Percentiles rank a stretch among this genome's conserved stretches.
phyloP scores from a whole-genome alignment of 1,140 invertebrate species.

The Hydropsyche tenuis region DNA sequence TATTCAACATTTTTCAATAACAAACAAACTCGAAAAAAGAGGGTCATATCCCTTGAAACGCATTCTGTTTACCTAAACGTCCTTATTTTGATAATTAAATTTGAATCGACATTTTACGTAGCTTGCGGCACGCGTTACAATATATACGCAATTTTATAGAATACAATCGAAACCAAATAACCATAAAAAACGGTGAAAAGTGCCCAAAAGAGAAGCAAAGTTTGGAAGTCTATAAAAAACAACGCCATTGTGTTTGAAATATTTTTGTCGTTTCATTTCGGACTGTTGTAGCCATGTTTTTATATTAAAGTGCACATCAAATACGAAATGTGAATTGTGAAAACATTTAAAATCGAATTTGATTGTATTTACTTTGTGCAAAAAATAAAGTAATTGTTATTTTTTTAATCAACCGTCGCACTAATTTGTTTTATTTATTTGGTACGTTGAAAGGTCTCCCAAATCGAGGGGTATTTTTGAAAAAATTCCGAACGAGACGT shows the following conservation, averaged over 20 bases:
- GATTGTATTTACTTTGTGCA: no score
- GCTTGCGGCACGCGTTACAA: constrained; percentile 29
- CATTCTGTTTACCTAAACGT: constrained; percentile 21
- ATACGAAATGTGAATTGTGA: no score
- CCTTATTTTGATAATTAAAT: constrained; percentile 35
- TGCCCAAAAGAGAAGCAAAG: constrained; percentile 1
- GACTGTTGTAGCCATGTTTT: not conserved
- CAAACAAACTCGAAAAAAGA: not conserved
- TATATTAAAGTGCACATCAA: no score
- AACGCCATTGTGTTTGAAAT: constrained; percentile 18
- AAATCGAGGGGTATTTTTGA: no score
- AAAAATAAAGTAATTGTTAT: no score
- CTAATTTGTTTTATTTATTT: no score
- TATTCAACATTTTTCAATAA: not conserved
- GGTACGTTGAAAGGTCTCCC: no score
- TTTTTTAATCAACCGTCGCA: no score
- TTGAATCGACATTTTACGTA: constrained; percentile 35
- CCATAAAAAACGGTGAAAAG: constrained; percentile 2
- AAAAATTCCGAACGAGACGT: not conserved
- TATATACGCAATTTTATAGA: not conserved
- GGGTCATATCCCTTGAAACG: not conserved
- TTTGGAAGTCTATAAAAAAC: not conserved
- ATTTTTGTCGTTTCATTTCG: constrained; percentile 34
- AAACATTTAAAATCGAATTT: no score
- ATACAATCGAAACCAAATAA: constrained; percentile 19